A percentile compares a stretch with the other conserved stretches of the same genome.
phyloP scores from a whole-genome alignment of 2,888 invertebrate genomes.

The Seira sanloemensis region DNA sequence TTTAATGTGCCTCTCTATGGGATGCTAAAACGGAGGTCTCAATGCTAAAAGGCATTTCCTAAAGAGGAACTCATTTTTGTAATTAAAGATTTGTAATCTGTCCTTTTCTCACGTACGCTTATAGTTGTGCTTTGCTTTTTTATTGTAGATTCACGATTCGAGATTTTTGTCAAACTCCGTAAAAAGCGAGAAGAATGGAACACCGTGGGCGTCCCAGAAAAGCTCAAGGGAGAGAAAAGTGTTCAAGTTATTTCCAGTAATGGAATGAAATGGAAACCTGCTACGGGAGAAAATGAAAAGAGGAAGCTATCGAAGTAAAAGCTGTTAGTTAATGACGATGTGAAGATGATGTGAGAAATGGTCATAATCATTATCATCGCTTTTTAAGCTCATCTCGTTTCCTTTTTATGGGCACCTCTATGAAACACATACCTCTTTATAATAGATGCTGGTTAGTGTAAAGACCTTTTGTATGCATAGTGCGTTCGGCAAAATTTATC shows the following conservation, averaged over 20 bases:
- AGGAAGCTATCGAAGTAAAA: constrained; percentile 29
- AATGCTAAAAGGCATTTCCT: constrained; percentile 26
- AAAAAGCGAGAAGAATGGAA: constrained; percentile 31
- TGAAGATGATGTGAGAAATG: constrained; percentile 58
- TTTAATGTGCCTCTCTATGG: constrained; percentile 22
- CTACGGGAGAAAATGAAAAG: constrained; percentile 1
- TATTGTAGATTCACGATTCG: constrained; percentile 26
- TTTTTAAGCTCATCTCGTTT: constrained; percentile 32
- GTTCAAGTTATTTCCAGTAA: constrained; percentile 1
- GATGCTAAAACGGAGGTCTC: constrained; percentile 37
- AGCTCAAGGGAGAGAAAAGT: constrained; percentile 1
- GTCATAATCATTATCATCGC: constrained; percentile 48
- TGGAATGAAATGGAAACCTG: constrained; percentile 39
- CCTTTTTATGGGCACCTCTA: constrained; percentile 10
- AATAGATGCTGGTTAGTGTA: constrained; percentile 10
- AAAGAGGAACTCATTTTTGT: constrained; percentile 53
- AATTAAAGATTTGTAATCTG: constrained; percentile 64
- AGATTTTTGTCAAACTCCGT: constrained; percentile 42
- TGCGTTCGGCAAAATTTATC: constrained; percentile 21
- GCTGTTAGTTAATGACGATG: constrained; percentile 59
- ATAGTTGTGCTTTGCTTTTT: constrained; percentile 22
- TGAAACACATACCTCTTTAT: neutral
- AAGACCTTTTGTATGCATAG: neutral
- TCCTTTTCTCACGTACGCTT: constrained; percentile 56
- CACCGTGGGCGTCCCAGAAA: constrained; percentile 44